These are phyloP conservation scores for Sinodicranocentrus sp. DNA, from an alignment of 2,888 invertebrate species.

Conservation along the genomic window DNA sequence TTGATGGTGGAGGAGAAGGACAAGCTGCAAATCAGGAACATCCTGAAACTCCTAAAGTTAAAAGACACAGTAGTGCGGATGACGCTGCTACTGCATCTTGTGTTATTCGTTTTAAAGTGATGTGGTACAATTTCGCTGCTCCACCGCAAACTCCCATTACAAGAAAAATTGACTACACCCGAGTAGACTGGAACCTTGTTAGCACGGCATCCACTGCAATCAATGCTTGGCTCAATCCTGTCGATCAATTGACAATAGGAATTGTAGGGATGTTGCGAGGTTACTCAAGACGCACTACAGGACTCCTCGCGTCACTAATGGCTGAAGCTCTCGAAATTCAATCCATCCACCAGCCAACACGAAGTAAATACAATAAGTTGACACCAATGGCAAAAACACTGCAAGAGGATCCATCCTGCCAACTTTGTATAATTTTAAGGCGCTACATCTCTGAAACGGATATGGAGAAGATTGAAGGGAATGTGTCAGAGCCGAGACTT, in stretches of 20 bases:
- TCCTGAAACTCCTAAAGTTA: too few relatives aligned
- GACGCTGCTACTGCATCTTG: constrained; percentile 83
- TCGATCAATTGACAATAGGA: constrained; percentile 92
- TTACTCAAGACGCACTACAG: constrained; percentile 88
- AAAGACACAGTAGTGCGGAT: not conserved
- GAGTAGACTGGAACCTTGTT: constrained; percentile 97
- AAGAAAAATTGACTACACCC: constrained; percentile 94
- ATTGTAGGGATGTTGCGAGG: constrained; percentile 89
- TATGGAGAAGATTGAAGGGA: constrained; percentile 88
- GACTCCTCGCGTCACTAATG: constrained; percentile 96
- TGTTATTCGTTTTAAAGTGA: constrained; percentile 91
- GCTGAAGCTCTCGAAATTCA: constrained; percentile 94
- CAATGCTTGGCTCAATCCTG: constrained; percentile 98
- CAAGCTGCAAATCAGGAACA: too few relatives aligned
- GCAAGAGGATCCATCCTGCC: constrained; percentile 97
- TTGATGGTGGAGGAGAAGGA: constrained; percentile 10
- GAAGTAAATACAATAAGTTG: constrained; percentile 93
- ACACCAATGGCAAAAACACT: constrained; percentile 93
- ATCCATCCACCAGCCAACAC: constrained; percentile 88
- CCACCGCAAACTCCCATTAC: constrained; percentile 96
- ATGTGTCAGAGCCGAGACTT: constrained; percentile 89
- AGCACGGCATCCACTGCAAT: constrained; percentile 98
- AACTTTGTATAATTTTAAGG: constrained; percentile 92
- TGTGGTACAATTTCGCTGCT: constrained; percentile 99
- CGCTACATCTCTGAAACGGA: constrained; percentile 89